A percentile compares a stretch with the other conserved stretches of the same genome.
phyloP scores from a whole-genome alignment of 2,888 invertebrate species.

The Rhagonycha fulva region DNA sequence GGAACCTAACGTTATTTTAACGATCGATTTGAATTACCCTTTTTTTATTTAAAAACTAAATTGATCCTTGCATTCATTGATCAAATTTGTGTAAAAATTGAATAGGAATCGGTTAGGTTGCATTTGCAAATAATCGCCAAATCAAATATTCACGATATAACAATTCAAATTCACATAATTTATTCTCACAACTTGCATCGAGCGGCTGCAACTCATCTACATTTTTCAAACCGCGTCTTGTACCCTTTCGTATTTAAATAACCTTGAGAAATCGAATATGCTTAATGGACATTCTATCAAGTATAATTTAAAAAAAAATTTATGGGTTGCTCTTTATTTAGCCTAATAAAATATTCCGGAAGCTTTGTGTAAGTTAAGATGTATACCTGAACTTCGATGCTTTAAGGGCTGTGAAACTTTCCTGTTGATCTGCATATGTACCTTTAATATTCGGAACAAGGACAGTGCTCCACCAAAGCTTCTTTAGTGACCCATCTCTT shows the following conservation, averaged over 20 bases:
- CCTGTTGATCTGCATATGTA: constrained; percentile 21
- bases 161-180: neutral
- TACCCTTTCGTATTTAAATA: constrained; percentile 55
- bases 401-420: constrained; percentile 1
- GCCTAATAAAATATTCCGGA: constrained; percentile 13
- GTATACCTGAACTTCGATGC: constrained; percentile 12
- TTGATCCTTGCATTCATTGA: constrained; percentile 10
- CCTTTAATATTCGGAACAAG: constrained; percentile 14
- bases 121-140: constrained; percentile 38
- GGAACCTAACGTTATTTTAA: neutral
- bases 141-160: neutral
- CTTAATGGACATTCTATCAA: constrained; percentile 54
- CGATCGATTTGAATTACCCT: neutral
- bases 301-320: constrained; percentile 42
- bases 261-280: constrained; percentile 53
- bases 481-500: constrained; percentile 37
- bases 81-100: constrained; percentile 42
- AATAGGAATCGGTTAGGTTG: constrained; percentile 49
- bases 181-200: constrained; percentile 29
- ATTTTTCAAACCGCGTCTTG: constrained; percentile 52
- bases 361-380: constrained; percentile 3
- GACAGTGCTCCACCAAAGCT: constrained; percentile 20
- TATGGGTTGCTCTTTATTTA: constrained; percentile 29
- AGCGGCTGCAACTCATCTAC: constrained; percentile 50
- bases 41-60: neutral